A percentile compares a stretch with the other conserved stretches of the same genome.
phyloP scores from a whole-genome alignment of 2,888 invertebrate genomes.

The Cryptocephalus moraei region DNA sequence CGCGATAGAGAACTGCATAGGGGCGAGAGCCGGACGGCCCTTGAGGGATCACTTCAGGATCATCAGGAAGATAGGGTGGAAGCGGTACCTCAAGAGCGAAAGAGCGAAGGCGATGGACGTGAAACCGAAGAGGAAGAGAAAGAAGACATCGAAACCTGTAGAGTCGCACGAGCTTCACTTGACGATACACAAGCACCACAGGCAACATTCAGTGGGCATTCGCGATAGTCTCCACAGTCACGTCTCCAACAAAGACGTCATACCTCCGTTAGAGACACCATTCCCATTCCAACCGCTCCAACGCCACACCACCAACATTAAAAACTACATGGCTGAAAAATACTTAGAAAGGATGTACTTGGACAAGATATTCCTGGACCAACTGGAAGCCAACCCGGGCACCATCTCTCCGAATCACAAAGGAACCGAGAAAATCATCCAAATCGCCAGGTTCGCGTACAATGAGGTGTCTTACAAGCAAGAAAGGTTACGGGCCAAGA shows the following conservation, averaged over 20 bases:
- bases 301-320: conserved; percentile 31
- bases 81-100: conserved; percentile 17
- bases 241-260: background rate
- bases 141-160: too few species aligned
- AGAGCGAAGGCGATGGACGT: background rate
- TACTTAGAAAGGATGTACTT: conserved; percentile 36
- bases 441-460: background rate
- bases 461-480: background rate
- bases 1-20: conserved; percentile 35
- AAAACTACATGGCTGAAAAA: conserved; percentile 35
- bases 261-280: background rate
- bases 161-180: too few species aligned
- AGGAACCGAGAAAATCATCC: background rate
- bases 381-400: conserved; percentile 15
- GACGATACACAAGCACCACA: too few species aligned
- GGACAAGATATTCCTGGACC: conserved; percentile 37
- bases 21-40: conserved; percentile 32
- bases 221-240: background rate
- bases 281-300: conserved; percentile 25
- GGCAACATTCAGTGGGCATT: background rate
- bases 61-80: conserved; percentile 34
- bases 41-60: conserved; percentile 35
- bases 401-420: background rate
- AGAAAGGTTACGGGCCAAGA: background rate
- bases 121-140: background rate